A percentile compares a stretch with the other conserved stretches of the same genome.
Evolutionary conservation across 2,113 vertebrate genomes (phyloP).

Genomic region (Salvelinus alpinus): DNA sequence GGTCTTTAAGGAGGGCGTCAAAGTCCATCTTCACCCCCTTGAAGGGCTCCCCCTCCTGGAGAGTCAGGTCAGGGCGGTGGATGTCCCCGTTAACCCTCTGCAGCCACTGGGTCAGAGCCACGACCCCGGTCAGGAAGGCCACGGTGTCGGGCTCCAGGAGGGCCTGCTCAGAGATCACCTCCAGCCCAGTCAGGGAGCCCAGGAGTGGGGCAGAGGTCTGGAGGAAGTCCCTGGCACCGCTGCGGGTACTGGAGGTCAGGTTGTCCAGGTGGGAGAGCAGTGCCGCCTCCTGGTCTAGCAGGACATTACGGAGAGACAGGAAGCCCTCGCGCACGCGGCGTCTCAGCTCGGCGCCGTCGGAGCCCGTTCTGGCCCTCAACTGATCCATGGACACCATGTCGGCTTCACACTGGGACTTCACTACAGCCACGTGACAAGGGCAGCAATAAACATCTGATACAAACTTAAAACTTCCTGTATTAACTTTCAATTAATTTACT

Average conservation of each 20-base stretch:
- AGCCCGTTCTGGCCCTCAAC: not conserved
- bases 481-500: not conserved
- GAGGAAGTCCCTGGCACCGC: not conserved
- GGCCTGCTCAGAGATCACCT: not conserved
- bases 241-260: slow-evolving; percentile 5
- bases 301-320: not conserved
- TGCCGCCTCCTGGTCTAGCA: not conserved
- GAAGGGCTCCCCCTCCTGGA: not conserved
- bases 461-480: not conserved
- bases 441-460: not conserved
- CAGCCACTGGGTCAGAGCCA: slow-evolving; percentile 2
- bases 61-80: not conserved
- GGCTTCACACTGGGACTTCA: not conserved
- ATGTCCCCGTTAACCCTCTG: not conserved
- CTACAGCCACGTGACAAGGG: not conserved
- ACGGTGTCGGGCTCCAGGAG: not conserved
- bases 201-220: not conserved
- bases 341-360: not conserved
- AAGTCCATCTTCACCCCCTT: not conserved
- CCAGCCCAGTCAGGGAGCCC: not conserved
- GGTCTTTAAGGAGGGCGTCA: not conserved
- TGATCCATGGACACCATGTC: not conserved
- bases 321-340: not conserved
- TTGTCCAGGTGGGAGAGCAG: slow-evolving; percentile 5
- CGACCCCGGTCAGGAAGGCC: not conserved